These are phyloP conservation scores for Conus betulinus DNA, from an alignment of 1,140 invertebrate species.

Conservation along the genomic window DNA sequence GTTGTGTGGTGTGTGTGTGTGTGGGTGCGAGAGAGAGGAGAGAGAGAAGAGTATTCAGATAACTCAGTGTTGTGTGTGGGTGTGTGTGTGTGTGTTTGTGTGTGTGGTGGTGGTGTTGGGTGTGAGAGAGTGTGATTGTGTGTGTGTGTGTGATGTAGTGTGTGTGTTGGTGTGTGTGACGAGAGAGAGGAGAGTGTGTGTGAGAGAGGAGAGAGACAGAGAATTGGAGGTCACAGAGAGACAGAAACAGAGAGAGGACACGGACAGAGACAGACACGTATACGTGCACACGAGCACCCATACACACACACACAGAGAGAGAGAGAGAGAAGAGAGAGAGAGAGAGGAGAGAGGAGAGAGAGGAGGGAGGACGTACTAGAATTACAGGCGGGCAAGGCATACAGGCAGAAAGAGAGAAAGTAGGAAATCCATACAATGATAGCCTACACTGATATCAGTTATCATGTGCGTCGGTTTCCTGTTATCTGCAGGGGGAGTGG, in stretches of 20 bases:
- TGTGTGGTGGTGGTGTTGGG: no score
- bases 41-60: no score
- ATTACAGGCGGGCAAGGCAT: neutral
- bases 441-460: no score
- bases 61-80: neutral
- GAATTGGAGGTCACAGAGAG: neutral
- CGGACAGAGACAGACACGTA: neutral
- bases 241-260: neutral
- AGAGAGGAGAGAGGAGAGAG: conserved; percentile 2
- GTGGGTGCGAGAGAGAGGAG: no score
- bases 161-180: no score
- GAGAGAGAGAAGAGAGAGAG: conserved; percentile 27
- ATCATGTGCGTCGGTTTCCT: no score
- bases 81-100: conserved; percentile 15
- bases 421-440: no score
- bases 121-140: no score
- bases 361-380: neutral
- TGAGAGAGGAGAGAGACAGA: neutral
- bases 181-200: neutral
- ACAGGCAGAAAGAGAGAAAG: conserved; percentile 14
- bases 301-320: neutral
- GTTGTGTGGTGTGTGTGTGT: conserved; percentile 1
- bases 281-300: neutral
- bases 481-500: no score
- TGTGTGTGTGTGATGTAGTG: no score